Evolutionary conservation across 2,113 vertebrate genomes (phyloP).

Genomic region (Channa argus): DNA sequence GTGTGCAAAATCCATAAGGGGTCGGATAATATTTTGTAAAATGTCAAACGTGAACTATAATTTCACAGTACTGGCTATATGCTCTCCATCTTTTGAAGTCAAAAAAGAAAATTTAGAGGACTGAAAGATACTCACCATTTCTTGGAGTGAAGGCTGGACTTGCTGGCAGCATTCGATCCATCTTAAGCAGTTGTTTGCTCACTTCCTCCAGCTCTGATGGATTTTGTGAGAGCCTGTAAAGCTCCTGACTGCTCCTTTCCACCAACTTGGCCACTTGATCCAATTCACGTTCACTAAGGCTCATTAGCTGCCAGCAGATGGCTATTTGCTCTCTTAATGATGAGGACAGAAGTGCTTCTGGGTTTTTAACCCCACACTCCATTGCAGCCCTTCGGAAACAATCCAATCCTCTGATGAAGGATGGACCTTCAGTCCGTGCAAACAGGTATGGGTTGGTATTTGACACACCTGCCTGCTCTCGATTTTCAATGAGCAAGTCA

Average conservation of each 20-base stretch:
- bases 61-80: not conserved
- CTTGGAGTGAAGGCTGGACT: conserved; percentile 20
- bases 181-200: conserved; percentile 70
- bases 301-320: conserved; percentile 78
- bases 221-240: conserved; percentile 55
- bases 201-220: conserved; percentile 67
- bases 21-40: too few species aligned
- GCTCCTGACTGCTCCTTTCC: conserved; percentile 58
- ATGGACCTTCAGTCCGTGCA: conserved; percentile 76
- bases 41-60: not conserved
- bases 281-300: conserved; percentile 64
- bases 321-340: conserved; percentile 76
- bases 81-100: not conserved
- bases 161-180: conserved; percentile 56
- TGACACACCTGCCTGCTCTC: conserved; percentile 68
- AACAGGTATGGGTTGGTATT: conserved; percentile 76
- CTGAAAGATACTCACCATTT: conserved; percentile 56
- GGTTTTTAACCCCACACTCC: conserved; percentile 75
- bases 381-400: conserved; percentile 72
- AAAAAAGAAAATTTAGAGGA: not conserved
- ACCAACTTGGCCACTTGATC: conserved; percentile 66
- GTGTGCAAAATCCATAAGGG: too few species aligned
- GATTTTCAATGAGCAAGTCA: conserved; percentile 66
- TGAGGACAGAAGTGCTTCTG: conserved; percentile 72
- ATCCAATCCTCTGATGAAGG: conserved; percentile 76